Conservation (phyloP, 2,888 invertebrate genomes). For the Aphidoletes aphidimyza region DNA sequence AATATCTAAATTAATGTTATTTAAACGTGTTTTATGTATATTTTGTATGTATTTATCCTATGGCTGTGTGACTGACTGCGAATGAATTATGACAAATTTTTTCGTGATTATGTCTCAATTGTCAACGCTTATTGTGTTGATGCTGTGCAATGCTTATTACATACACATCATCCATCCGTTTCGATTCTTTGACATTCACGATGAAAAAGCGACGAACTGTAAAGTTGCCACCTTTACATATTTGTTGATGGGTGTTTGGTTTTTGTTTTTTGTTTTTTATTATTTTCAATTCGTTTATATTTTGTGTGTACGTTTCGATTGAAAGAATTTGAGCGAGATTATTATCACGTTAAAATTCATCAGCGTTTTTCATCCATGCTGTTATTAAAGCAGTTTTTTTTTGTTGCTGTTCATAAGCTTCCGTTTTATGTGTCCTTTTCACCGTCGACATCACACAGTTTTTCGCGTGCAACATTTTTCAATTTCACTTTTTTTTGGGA, state of each 20-base stretch:
- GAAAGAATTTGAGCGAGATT: slow-evolving; percentile 54
- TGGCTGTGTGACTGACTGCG: neutral
- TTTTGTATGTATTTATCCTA: slow-evolving; percentile 54
- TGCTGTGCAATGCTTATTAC: no score
- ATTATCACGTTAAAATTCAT: slow-evolving; percentile 55
- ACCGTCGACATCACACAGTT: neutral
- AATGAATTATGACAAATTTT: no score
- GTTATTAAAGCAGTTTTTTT: slow-evolving; percentile 23
- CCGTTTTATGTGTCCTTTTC: neutral
- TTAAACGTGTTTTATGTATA: slow-evolving; percentile 62
- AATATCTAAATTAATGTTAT: slow-evolving; percentile 67
- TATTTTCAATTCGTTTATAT: neutral
- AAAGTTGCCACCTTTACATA: slow-evolving; percentile 10
- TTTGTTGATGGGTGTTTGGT: slow-evolving; percentile 10
- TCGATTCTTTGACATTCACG: neutral
- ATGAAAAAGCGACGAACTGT: neutral
- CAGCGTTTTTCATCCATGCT: neutral
- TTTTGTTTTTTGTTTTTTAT: no score
- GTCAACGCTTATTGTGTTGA: no score
- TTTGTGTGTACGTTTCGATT: slow-evolving; percentile 51
- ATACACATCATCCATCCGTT: neutral
- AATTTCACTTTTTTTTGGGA: no score
- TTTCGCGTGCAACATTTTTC: neutral
- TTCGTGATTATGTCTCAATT: slow-evolving; percentile 31
- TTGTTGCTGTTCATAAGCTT: slow-evolving; percentile 11